Evolutionary conservation across 2,113 vertebrate genomes (phyloP).

Genomic region (Paracanthobrama guichenoti): DNA sequence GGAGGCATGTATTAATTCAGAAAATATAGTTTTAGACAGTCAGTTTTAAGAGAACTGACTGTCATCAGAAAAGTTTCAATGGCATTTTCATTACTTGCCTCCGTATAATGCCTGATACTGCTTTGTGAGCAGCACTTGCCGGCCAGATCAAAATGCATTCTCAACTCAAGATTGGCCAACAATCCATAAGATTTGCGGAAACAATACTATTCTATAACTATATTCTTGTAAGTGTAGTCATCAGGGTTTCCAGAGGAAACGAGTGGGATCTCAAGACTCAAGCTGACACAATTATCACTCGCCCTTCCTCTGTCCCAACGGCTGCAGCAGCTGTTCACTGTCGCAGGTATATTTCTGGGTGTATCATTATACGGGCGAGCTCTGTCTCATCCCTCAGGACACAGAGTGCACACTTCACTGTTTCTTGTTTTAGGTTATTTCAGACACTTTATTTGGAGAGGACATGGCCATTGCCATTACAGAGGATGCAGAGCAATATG

Average conservation of each 20-base stretch:
- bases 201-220: not conserved
- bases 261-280: not conserved
- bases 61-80: too few species aligned
- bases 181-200: not conserved
- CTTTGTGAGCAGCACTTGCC: too few species aligned
- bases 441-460: constrained; percentile 4
- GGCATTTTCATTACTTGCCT: too few species aligned
- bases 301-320: not conserved
- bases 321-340: constrained; percentile 11
- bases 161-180: not conserved
- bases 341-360: not conserved
- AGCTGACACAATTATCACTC: constrained; percentile 30
- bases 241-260: not conserved
- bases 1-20: too few species aligned
- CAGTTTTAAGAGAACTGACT: too few species aligned
- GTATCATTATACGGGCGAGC: not conserved
- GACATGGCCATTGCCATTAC: not conserved
- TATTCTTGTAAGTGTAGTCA: not conserved
- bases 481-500: not conserved
- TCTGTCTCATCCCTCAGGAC: not conserved
- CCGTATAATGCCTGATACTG: too few species aligned
- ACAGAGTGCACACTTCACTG: not conserved
- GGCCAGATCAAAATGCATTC: not conserved
- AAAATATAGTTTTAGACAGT: too few species aligned
- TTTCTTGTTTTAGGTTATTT: constrained; percentile 30